Conservation (phyloP, 1,140 invertebrate species). For the Galendromus occidentalis region DNA sequence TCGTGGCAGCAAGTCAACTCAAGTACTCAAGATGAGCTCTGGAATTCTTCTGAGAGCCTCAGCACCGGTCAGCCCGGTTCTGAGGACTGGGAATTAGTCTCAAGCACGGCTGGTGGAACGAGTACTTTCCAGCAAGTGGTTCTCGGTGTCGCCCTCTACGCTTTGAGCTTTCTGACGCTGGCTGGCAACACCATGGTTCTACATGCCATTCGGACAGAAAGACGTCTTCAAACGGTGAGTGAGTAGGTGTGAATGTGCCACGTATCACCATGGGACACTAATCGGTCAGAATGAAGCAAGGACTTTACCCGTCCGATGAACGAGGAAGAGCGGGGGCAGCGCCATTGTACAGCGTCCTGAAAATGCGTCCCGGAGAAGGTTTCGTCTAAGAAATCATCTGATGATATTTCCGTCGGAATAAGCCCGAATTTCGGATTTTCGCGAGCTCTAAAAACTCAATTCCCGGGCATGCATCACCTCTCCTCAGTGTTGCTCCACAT, state of each 20-base stretch:
- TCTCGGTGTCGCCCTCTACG: constrained; percentile 26
- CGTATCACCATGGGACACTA: neutral
- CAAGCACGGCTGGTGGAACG: neutral
- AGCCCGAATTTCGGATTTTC: no score
- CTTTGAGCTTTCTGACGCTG: constrained; percentile 27
- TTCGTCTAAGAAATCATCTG: no score
- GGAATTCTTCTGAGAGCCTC: neutral
- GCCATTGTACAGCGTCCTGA: no score
- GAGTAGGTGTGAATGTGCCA: no score
- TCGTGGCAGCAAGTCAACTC: neutral
- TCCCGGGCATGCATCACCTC: no score
- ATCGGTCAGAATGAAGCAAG: neutral
- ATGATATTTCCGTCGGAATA: no score
- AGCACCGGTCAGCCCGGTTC: neutral
- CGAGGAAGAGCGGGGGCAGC: no score
- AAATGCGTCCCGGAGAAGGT: no score
- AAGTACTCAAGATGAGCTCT: neutral
- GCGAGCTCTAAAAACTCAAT: no score
- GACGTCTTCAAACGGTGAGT: constrained; percentile 30
- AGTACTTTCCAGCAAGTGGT: constrained; percentile 19
- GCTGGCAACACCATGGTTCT: constrained; percentile 32
- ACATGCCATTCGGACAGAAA: constrained; percentile 31
- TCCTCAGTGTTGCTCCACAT: no score
- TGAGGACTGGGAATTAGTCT: neutral
- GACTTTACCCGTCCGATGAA: neutral